phyloP scores from a whole-genome alignment of 2,113 vertebrate genomes.

The Calyptomena viridis region DNA sequence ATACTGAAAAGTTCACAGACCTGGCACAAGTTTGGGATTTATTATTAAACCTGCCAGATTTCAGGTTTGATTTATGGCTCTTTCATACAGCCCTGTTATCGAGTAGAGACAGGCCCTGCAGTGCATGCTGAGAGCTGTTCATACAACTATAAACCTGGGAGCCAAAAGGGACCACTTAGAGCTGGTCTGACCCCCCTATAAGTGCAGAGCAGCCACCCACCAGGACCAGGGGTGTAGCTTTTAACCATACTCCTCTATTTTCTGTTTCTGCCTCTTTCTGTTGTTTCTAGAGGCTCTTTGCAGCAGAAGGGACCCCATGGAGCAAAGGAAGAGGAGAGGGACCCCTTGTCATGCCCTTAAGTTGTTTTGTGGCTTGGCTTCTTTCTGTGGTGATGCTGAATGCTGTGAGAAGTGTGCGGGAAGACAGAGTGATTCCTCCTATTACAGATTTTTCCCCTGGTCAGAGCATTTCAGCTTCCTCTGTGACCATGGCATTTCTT shows the following conservation, averaged over 20 bases:
- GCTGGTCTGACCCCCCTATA: background rate
- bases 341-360: fast-evolving
- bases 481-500: fast-evolving
- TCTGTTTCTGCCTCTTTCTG: background rate
- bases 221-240: background rate
- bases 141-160: background rate
- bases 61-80: slow-evolving; percentile 58
- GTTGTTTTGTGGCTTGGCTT: background rate
- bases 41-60: slow-evolving; percentile 63
- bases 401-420: fast-evolving
- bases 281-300: background rate
- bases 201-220: background rate
- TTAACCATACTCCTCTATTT: background rate
- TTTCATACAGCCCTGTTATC: background rate
- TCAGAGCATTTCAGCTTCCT: background rate
- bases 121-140: slow-evolving; percentile 4
- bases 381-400: background rate
- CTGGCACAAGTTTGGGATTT: slow-evolving; percentile 54
- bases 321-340: background rate
- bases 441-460: background rate
- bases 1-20: slow-evolving; percentile 44
- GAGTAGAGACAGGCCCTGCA: slow-evolving; percentile 51
- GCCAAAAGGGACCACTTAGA: slow-evolving; percentile 26
- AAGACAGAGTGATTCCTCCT: background rate
- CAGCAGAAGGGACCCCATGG: background rate